Evolutionary conservation across 1,140 invertebrate species (phyloP).

Genomic region (Octopus bimaculoides): DNA sequence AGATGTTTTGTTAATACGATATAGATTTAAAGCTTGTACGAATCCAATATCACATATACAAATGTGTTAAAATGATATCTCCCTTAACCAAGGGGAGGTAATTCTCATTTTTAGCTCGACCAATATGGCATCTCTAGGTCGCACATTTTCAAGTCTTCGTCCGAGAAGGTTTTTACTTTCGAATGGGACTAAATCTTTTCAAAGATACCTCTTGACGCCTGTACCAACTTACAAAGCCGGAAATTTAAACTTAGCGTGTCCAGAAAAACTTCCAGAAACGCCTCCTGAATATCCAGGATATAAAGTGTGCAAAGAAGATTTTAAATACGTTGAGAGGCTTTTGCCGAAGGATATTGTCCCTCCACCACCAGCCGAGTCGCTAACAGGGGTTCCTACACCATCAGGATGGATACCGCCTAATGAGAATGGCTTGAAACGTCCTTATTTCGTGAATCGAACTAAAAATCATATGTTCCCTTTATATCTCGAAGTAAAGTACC

Average conservation of each 20-base stretch:
- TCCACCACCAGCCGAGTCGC: background rate
- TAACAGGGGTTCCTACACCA: background rate
- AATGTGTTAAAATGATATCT: too few species aligned
- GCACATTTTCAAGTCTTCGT: background rate
- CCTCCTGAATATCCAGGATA: background rate
- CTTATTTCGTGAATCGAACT: background rate
- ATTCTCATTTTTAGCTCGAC: background rate
- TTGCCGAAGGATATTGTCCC: background rate
- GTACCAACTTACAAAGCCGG: background rate
- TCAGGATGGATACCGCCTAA: background rate
- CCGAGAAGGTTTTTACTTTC: background rate
- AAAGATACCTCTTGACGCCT: background rate
- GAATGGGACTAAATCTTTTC: background rate
- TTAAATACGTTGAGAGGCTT: background rate
- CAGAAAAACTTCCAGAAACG: background rate
- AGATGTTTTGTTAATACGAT: too few species aligned
- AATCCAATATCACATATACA: too few species aligned
- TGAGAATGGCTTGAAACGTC: background rate
- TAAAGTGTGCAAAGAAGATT: background rate
- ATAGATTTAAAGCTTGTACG: too few species aligned
- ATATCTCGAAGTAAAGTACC: background rate
- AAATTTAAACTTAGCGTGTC: background rate
- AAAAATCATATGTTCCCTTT: background rate
- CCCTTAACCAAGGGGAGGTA: background rate
- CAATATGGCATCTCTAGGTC: background rate